These are phyloP conservation scores for Trichonephila inaurata DNA, from an alignment of 1,140 invertebrate genomes.

Conservation along the genomic window DNA sequence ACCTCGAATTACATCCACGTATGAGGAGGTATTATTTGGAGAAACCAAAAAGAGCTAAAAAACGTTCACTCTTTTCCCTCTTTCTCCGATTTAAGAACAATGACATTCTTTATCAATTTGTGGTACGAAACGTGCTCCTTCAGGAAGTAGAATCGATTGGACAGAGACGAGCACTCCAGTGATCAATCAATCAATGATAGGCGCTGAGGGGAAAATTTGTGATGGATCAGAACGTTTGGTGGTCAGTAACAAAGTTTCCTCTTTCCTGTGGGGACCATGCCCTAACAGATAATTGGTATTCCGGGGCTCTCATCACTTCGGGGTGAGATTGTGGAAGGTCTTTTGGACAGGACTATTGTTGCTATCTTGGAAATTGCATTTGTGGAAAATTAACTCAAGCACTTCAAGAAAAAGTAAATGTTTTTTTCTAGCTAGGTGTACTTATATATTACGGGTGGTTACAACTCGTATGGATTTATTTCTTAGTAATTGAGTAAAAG, in stretches of 20 bases:
- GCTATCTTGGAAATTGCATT: not conserved
- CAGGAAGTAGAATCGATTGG: constrained; percentile 39
- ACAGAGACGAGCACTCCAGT: constrained; percentile 44
- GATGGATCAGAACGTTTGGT: constrained; percentile 28
- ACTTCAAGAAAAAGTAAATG: too few relatives aligned
- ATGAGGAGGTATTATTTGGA: not conserved
- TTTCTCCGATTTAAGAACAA: constrained; percentile 58
- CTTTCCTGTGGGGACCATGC: not conserved
- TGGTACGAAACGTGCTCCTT: not conserved
- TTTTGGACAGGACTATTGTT: not conserved
- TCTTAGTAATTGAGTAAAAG: too few relatives aligned
- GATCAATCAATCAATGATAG: constrained; percentile 71
- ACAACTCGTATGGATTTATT: too few relatives aligned
- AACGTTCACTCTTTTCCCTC: constrained; percentile 32
- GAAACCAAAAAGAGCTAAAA: not conserved
- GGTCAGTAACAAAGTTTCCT: constrained; percentile 57
- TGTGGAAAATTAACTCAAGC: not conserved
- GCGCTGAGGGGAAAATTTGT: constrained; percentile 63
- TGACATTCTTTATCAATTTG: constrained; percentile 68
- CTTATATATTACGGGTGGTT: too few relatives aligned
- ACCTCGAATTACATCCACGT: constrained; percentile 58
- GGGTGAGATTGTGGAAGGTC: not conserved
- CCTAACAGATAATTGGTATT: constrained; percentile 32
- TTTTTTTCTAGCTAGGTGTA: too few relatives aligned
- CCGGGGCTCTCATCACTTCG: not conserved